These are phyloP conservation scores for Triplophysa siluroides DNA, from an alignment of 2,113 vertebrate species.

Conservation along the genomic window DNA sequence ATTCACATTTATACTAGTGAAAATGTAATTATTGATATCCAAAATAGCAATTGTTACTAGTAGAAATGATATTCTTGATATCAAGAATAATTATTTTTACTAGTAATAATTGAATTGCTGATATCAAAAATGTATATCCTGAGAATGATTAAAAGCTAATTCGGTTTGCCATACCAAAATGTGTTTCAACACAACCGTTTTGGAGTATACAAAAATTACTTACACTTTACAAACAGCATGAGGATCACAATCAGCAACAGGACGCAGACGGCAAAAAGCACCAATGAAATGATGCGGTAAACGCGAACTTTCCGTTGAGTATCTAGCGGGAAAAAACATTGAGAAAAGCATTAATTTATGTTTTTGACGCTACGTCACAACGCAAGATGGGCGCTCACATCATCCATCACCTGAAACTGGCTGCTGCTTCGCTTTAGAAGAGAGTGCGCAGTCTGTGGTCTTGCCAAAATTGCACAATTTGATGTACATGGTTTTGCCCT, in stretches of 20 bases:
- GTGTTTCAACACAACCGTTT: too few species aligned
- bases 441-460: constrained; percentile 27
- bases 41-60: too few species aligned
- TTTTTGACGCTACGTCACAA: neutral
- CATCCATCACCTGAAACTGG: constrained; percentile 15
- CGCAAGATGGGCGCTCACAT: neutral
- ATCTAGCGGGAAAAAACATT: constrained; percentile 24
- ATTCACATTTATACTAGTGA: too few species aligned
- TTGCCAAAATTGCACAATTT: constrained; percentile 62
- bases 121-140: too few species aligned
- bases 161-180: neutral
- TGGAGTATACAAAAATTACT: constrained; percentile 47
- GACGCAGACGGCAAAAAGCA: constrained; percentile 60
- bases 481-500: constrained; percentile 62
- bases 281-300: constrained; percentile 53
- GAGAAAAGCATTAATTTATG: neutral
- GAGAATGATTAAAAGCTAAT: too few species aligned
- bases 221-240: constrained; percentile 62
- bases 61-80: too few species aligned
- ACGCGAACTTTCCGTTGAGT: constrained; percentile 19
- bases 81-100: too few species aligned
- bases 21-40: too few species aligned
- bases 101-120: too few species aligned
- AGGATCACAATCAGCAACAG: constrained; percentile 60
- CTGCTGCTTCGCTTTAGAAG: constrained; percentile 51